These are phyloP conservation scores for Brotula barbata DNA, from an alignment of 2,797 vertebrate species.

Conservation along the genomic window DNA sequence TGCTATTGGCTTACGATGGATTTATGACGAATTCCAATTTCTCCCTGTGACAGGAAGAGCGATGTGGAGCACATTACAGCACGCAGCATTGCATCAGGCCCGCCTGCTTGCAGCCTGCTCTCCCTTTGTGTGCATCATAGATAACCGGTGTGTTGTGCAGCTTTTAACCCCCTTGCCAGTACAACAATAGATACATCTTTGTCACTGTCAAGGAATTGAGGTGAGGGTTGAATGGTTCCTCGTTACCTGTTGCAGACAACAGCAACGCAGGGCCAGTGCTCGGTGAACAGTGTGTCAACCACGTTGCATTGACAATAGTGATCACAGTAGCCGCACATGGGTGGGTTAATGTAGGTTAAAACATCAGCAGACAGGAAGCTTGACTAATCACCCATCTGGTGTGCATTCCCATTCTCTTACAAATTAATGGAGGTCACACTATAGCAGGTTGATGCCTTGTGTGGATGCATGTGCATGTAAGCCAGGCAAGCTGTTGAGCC, in stretches of 20 bases:
- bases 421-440: constrained; percentile 46
- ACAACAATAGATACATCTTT: constrained; percentile 48
- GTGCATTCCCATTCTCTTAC: constrained; percentile 40
- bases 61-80: constrained; percentile 45
- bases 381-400: constrained; percentile 44
- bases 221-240: constrained; percentile 63
- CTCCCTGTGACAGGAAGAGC: constrained; percentile 55
- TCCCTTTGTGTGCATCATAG: constrained; percentile 41
- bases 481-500: constrained; percentile 24
- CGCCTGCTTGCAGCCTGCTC: constrained; percentile 26
- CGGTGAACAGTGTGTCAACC: constrained; percentile 12
- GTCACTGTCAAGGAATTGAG: constrained; percentile 72
- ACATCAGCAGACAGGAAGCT: constrained; percentile 34
- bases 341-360: constrained; percentile 66
- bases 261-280: constrained; percentile 10
- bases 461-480: neutral
- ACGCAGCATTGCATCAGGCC: constrained; percentile 28
- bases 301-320: constrained; percentile 24
- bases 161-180: constrained; percentile 25
- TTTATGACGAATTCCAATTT: constrained; percentile 52
- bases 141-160: constrained; percentile 39
- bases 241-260: constrained; percentile 36
- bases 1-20: constrained; percentile 20
- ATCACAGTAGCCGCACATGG: constrained; percentile 24
- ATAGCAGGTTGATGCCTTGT: constrained; percentile 23